A percentile compares a stretch with the other conserved stretches of the same genome.
Conservation (phyloP, 2,113 vertebrate genomes). For the Okapia johnstoni region DNA sequence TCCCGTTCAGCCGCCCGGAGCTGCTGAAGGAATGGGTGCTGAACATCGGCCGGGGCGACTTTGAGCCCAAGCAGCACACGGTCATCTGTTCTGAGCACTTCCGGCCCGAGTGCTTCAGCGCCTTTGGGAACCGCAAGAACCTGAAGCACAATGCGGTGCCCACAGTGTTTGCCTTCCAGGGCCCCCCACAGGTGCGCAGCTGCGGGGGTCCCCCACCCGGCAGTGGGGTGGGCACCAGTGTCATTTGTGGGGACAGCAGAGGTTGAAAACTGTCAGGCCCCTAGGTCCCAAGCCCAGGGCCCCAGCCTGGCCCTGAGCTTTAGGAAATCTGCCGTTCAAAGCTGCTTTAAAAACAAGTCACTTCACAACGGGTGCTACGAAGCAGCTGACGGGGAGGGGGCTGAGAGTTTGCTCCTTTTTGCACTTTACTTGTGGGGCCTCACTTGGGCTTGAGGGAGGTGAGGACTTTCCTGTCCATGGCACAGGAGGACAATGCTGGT, state of each 20-base stretch:
- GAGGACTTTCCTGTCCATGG: background rate
- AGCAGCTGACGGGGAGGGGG: background rate
- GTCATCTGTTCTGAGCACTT: slow-evolving; percentile 81
- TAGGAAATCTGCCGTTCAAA: background rate
- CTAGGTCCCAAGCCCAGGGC: background rate
- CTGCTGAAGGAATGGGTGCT: slow-evolving; percentile 77
- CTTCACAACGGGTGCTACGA: background rate
- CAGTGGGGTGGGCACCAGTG: accelerated
- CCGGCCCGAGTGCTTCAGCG: slow-evolving; percentile 77
- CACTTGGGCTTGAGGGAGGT: accelerated
- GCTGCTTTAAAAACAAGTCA: background rate
- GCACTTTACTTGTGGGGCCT: background rate
- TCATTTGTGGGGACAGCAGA: accelerated
- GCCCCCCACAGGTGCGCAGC: slow-evolving; percentile 37
- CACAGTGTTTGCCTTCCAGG: slow-evolving; percentile 68
- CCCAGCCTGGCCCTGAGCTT: background rate
- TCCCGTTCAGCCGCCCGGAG: slow-evolving; percentile 77
- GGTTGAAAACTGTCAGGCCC: background rate
- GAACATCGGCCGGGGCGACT: slow-evolving; percentile 77
- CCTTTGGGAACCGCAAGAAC: slow-evolving; percentile 79
- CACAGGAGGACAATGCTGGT: accelerated
- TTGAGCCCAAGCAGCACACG: slow-evolving; percentile 76
- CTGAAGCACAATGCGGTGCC: slow-evolving; percentile 78
- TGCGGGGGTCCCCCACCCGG: background rate
- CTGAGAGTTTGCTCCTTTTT: background rate